Evolutionary conservation across 2,888 invertebrate genomes (phyloP).

Genomic region (Syrphus vitripennis): DNA sequence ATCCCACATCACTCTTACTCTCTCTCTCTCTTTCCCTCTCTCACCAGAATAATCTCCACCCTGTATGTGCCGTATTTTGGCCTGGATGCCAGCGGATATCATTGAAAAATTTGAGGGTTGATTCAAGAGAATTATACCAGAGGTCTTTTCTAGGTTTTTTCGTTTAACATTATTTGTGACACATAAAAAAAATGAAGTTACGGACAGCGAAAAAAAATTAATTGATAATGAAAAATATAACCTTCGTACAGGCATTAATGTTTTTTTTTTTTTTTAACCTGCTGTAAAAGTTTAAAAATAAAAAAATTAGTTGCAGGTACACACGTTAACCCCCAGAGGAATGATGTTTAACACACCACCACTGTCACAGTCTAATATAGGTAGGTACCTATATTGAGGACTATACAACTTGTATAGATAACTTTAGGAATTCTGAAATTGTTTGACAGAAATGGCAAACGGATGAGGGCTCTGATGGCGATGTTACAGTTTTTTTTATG

Average conservation of each 20-base stretch:
- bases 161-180: slow-evolving; percentile 35
- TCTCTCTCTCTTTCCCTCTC: not conserved
- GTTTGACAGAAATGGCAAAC: slow-evolving; percentile 59
- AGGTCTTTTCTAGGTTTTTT: slow-evolving; percentile 22
- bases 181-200: slow-evolving; percentile 6
- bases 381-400: not conserved
- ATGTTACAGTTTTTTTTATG: slow-evolving; percentile 6
- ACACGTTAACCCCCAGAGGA: slow-evolving; percentile 22
- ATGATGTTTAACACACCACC: slow-evolving; percentile 41
- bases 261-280: no score
- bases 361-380: not conserved
- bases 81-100: slow-evolving; percentile 42
- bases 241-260: not conserved
- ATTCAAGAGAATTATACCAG: not conserved
- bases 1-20: not conserved
- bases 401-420: slow-evolving; percentile 1
- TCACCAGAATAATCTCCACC: not conserved
- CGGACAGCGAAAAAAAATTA: slow-evolving; percentile 54
- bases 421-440: slow-evolving; percentile 62
- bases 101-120: slow-evolving; percentile 38
- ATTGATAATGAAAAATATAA: slow-evolving; percentile 70
- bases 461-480: slow-evolving; percentile 29
- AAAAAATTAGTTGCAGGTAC: no score
- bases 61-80: not conserved
- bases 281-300: slow-evolving; percentile 20